Evolutionary conservation across 2,113 vertebrate species (phyloP), one percentile per base, ranked within the genome.

Genomic region (Pelusios castaneus): DNA sequence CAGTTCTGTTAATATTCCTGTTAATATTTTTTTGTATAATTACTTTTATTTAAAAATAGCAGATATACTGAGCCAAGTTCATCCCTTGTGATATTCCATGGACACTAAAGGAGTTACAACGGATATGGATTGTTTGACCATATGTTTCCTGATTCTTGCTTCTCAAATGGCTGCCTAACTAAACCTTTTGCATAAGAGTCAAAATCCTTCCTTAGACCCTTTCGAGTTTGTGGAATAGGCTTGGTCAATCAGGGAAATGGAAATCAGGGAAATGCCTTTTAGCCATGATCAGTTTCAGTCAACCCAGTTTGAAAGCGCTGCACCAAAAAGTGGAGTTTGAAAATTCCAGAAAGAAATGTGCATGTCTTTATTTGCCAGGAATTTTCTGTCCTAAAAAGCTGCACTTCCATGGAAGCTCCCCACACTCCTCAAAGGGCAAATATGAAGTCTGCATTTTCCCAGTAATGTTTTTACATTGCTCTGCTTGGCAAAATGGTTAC

Each of bases 381-480:
- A 77, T 90, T 84, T 76, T 80, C 3, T 0, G 83, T 80, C 85
- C 25, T 88, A 95, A 73, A 84, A 60, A 2, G 25, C 10, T 81
- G 60, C 80, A 70, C 89, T 83, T 60, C 56, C 79, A 22, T 82
- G 31, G 83, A 51, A 84, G 55, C 87, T 41, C 87, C 60, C 4
- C 0, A 0, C 27, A 27, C 43, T 56, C 73, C 56, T 34, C 60
- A 91, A 85, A 60, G 51, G 82, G 84, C 82, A 90, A 75, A 55
- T 47, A 82, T 70, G 54, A 90, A 38, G 38, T n/a, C 45, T 43
- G 5, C 55, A 0, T 80, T 78, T 84, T 63, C 17, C n/a, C 58
- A 55, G 47, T 63, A 90, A 54, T 31, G 87, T 91, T 93, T 92
- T 67, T 67, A n/a, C 31, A 67, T 9, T 93, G 43, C 91, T 63